These are phyloP conservation scores for Dilophus febrilis DNA, from an alignment of 2,888 invertebrate species.

Conservation along the genomic window DNA sequence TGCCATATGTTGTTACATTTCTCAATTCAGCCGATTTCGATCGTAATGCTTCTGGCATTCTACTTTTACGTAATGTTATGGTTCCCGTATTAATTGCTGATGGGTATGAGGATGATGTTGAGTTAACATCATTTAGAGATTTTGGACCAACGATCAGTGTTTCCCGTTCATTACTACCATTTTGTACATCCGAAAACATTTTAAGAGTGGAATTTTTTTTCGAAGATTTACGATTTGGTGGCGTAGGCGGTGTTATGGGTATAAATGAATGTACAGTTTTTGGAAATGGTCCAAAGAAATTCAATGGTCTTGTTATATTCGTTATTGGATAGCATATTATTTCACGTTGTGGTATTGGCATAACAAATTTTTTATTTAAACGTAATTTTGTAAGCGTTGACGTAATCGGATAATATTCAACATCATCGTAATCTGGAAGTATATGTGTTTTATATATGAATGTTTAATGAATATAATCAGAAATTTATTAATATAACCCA, in stretches of 20 bases:
- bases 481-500: no score
- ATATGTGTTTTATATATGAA: constrained; percentile 9
- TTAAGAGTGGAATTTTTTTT: constrained; percentile 51
- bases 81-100: constrained; percentile 25
- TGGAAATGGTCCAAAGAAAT: constrained; percentile 41
- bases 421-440: constrained; percentile 53
- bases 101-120: constrained; percentile 19
- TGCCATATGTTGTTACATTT: constrained; percentile 4
- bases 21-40: constrained; percentile 28
- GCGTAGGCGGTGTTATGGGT: constrained; percentile 43
- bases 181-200: constrained; percentile 34
- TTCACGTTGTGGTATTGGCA: constrained; percentile 32
- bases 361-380: constrained; percentile 46
- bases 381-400: constrained; percentile 65
- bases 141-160: background rate
- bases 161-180: background rate
- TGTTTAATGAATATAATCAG: no score
- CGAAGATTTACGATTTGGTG: constrained; percentile 61
- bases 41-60: constrained; percentile 24
- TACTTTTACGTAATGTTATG: constrained; percentile 26
- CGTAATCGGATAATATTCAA: constrained; percentile 69
- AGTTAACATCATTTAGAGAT: no score
- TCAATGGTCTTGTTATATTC: constrained; percentile 20
- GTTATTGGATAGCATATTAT: constrained; percentile 45
- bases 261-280: constrained; percentile 40